Evolutionary conservation across 1,140 invertebrate species (phyloP), one percentile per base, ranked within the genome.

Genomic region (Schlechtendalia chinensis): DNA sequence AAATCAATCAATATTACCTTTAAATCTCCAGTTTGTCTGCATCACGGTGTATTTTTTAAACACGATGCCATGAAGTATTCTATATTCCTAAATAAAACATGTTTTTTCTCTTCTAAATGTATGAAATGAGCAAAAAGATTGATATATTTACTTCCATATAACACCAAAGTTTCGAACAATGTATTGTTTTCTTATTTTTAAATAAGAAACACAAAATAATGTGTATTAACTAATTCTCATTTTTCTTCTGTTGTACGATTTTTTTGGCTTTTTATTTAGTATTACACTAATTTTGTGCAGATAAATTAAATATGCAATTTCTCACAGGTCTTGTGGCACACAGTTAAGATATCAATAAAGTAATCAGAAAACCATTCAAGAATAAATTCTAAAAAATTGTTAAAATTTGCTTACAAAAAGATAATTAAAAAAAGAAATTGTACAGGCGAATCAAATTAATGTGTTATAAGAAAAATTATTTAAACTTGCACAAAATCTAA

Each of bases 41-140:
- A 79, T 61, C 39, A 61, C 58, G 22, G 58, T 79, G 45, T 61
- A 50, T 61, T 50, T 79, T 54, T 61, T 61, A 50, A 61, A 79
- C 56, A 79, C 22, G 22, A 63, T 79, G 58, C 32, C 75, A 61
- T 79, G 75, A 39, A 77, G 56, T 79, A 27, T 24, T 63, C 58
- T 79, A 79, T 27, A 79, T 50, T 79, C 56, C 58, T 79, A 32
- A 59, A 77, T 77, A 79, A 79, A 61, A 79, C 56, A 79, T 79
- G 27, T 79, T 61, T 61, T 63, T 63, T 14, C 12, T 39, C 32
- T 58, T 58, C 67, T 71, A 50, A 24, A 53, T 71, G 24, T 14
- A 22, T 54, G n/a, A 19, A 53, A 29, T n/a, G 24, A 29, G 22
- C 6, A 53, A 71, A 72, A 72, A 72, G 10, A 54, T 19, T 27